phyloP scores from a whole-genome alignment of 1,140 invertebrate genomes.

The Sitophilus oryzae region DNA sequence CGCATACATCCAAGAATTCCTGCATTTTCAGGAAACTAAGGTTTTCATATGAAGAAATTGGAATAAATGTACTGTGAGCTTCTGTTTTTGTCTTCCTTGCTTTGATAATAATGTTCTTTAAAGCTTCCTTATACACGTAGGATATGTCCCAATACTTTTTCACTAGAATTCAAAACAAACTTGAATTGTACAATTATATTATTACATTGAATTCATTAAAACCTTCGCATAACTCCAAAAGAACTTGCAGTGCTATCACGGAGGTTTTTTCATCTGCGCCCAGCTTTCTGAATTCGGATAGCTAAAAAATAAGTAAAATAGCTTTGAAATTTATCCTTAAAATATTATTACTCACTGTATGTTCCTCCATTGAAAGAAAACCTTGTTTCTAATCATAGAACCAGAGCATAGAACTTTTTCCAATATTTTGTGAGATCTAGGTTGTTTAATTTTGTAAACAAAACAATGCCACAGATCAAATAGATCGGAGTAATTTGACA shows the following conservation, averaged over 20 bases:
- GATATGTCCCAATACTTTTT: conserved; percentile 34
- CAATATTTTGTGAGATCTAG: too few relatives aligned
- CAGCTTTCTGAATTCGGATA: conserved; percentile 8
- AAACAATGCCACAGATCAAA: too few relatives aligned
- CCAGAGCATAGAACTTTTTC: too few relatives aligned
- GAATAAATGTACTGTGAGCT: conserved; percentile 26
- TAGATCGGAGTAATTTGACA: too few relatives aligned
- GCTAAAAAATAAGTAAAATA: background rate
- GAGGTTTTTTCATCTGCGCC: conserved; percentile 20
- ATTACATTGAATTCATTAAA: background rate
- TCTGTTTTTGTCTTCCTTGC: conserved; percentile 27
- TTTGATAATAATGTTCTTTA: conserved; percentile 28
- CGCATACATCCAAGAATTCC: conserved; percentile 11
- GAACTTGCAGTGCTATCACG: conserved; percentile 30
- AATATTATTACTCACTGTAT: too few relatives aligned
- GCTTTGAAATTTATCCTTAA: too few relatives aligned
- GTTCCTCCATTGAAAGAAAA: too few relatives aligned
- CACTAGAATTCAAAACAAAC: conserved; percentile 22
- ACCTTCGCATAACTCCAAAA: conserved; percentile 38
- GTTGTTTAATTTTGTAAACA: too few relatives aligned
- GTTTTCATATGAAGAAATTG: conserved; percentile 24
- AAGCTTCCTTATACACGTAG: conserved; percentile 22
- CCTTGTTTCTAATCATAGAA: too few relatives aligned
- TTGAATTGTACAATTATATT: conserved; percentile 1
- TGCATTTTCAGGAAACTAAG: conserved; percentile 31